Evolutionary conservation across 1,140 invertebrate genomes (phyloP).

Genomic region (Scaptodrosophila lebanonensis): DNA sequence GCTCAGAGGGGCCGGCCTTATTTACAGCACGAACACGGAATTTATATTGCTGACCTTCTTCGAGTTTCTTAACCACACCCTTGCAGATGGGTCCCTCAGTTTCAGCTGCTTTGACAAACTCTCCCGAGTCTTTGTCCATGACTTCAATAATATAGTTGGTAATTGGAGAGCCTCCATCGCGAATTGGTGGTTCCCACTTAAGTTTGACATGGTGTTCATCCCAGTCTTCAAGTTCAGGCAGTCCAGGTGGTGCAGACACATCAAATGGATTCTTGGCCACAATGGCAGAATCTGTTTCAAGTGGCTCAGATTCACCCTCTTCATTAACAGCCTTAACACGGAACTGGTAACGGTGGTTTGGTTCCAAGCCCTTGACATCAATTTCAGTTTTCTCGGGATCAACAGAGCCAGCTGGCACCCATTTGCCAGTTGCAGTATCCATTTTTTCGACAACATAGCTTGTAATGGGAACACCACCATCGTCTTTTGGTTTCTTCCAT

Average conservation of each 20-base stretch:
- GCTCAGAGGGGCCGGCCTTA: conserved; percentile 96
- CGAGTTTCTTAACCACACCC: conserved; percentile 91
- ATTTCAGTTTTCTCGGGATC: conserved; percentile 92
- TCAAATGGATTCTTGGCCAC: conserved; percentile 98
- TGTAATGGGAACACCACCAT: conserved; percentile 94
- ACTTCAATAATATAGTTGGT: conserved; percentile 93
- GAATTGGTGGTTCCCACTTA: conserved; percentile 96
- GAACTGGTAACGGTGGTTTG: conserved; percentile 96
- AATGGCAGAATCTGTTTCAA: conserved; percentile 91
- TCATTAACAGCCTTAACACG: conserved; percentile 96
- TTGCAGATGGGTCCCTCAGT: conserved; percentile 87
- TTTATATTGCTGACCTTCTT: conserved; percentile 96
- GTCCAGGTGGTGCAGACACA: conserved; percentile 90
- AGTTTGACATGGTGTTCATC: conserved; percentile 94
- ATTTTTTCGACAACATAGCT: conserved; percentile 96
- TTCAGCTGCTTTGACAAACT: conserved; percentile 84
- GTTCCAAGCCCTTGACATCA: conserved; percentile 92
- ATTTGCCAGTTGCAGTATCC: conserved; percentile 90
- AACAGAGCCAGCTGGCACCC: conserved; percentile 91
- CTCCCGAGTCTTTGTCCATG: conserved; percentile 81
- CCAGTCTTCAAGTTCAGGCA: conserved; percentile 96
- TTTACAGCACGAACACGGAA: conserved; percentile 96
- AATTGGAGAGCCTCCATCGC: conserved; percentile 97
- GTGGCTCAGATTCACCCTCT: conserved; percentile 95
- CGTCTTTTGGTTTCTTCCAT: conserved; percentile 97